Evolutionary conservation across 1,140 invertebrate genomes (phyloP), one percentile per base, ranked within the genome.

Genomic region (Aphis craccivora): DNA sequence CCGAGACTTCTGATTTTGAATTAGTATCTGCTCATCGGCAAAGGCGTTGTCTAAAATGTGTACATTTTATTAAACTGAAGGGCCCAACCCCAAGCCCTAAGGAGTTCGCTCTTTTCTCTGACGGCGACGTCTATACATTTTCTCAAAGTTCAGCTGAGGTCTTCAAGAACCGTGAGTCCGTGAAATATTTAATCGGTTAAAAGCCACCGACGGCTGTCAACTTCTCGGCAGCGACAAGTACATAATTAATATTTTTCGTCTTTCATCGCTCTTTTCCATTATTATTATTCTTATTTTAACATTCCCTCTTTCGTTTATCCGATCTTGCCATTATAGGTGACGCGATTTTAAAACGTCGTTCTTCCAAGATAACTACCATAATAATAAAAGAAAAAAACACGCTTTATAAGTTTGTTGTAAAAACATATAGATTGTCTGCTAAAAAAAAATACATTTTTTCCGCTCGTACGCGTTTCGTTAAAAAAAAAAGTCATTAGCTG

Each of bases 161-260:
- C 35, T 84, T 55, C 76, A 23, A 86, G 48, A 92, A 84, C 45
- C 30, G 60, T 35, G 76, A 53, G 45, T 23, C 51, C 48, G 81
- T 93, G 35, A 93, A 93, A 93, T 93, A 93, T 93, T 86, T 93
- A 93, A 93, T 93, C 91, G 91, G 91, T 93, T 93, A 93, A 93
- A 93, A 93, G 91, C 91, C 91, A 93, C 81, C 81, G 91, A 93
- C 48, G 48, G 76, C 81, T 86, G 91, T 93, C 91, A 84, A 93
- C 91, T 51, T 81, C 23, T 22, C 48, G n/a, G 30, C 67, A 8
- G 35, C 90, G 90, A 86, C 91, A 25, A 84, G 48, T 93, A 55
- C 81, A 93, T 93, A 93, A 93, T 93, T 93, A 93, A 93, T 93
- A 93, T 91, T 81, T 90, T 90, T 67, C 37, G 43, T 35, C 43